phyloP scores from a whole-genome alignment of 2,113 vertebrate species.

The Amazona vittata region DNA sequence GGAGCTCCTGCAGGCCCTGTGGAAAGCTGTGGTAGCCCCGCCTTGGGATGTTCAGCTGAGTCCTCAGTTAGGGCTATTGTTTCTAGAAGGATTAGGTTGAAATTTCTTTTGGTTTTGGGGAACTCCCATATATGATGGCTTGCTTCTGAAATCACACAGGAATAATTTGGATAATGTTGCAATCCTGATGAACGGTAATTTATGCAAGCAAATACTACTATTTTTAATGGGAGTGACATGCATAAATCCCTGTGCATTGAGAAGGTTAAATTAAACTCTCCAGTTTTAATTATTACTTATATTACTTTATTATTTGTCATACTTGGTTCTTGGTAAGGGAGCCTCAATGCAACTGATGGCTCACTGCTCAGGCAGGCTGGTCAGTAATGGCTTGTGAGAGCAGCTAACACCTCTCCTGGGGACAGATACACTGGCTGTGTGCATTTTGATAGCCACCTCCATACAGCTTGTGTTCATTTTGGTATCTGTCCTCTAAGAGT shows the following conservation, averaged over 20 bases:
- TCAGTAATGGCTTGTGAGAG: neutral
- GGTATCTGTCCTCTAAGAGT: neutral
- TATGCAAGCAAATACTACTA: conserved; percentile 30
- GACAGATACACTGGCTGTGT: neutral
- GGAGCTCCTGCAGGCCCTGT: neutral
- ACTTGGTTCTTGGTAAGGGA: neutral
- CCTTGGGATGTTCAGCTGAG: neutral
- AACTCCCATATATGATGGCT: neutral
- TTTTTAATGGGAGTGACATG: conserved; percentile 32
- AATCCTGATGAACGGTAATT: conserved; percentile 36
- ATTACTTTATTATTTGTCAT: neutral
- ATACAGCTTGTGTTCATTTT: neutral
- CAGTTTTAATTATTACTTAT: neutral
- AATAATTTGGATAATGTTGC: conserved; percentile 32
- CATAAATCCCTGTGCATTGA: conserved; percentile 9
- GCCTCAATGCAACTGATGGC: neutral
- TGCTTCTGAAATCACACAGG: conserved; percentile 17
- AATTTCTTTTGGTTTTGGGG: neutral
- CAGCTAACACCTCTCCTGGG: neutral
- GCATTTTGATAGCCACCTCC: neutral
- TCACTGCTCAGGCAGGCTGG: neutral
- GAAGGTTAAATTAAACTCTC: neutral
- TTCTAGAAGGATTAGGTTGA: neutral
- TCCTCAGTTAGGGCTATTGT: fast-evolving
- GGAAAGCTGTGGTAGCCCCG: neutral